Conservation (phyloP, 2,888 invertebrate genomes). For the Baronia brevicornis region DNA sequence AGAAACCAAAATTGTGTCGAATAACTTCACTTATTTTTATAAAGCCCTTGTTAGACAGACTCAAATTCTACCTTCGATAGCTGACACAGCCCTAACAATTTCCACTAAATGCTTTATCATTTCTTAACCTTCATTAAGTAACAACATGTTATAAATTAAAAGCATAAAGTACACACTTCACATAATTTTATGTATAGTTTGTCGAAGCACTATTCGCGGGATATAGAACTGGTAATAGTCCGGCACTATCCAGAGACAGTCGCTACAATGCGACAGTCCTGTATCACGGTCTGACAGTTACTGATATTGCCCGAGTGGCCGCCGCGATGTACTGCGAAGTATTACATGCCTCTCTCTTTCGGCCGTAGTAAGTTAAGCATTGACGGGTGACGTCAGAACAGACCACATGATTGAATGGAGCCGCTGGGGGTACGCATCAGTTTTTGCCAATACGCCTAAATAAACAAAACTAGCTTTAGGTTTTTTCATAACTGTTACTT, state of each 20-base stretch:
- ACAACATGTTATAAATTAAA: conserved; percentile 4
- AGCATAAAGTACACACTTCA: conserved; percentile 7
- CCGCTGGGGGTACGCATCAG: conserved; percentile 15
- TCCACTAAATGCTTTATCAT: conserved; percentile 60
- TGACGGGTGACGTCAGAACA: conserved; percentile 61
- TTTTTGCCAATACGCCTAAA: conserved; percentile 6
- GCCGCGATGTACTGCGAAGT: conserved; percentile 12
- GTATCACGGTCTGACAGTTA: conserved; percentile 46
- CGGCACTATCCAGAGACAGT: conserved; percentile 16
- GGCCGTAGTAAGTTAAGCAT: conserved; percentile 38
- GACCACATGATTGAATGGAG: conserved; percentile 54
- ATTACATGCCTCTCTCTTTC: conserved; percentile 26
- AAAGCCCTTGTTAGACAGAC: conserved; percentile 3
- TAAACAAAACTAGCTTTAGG: too few relatives aligned
- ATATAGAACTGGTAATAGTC: conserved; percentile 9
- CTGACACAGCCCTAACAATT: conserved; percentile 54
- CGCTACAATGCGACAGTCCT: conserved; percentile 39
- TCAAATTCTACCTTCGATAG: conserved; percentile 30
- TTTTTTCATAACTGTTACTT: too few relatives aligned
- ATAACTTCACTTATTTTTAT: conserved; percentile 11
- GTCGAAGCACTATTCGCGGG: conserved; percentile 5
- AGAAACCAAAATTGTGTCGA: too few relatives aligned
- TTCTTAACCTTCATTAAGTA: conserved; percentile 1
- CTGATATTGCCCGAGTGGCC: conserved; percentile 32
- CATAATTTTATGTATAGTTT: conserved; percentile 8